phyloP scores from a whole-genome alignment of 2,113 vertebrate species.

The Turnix velox region DNA sequence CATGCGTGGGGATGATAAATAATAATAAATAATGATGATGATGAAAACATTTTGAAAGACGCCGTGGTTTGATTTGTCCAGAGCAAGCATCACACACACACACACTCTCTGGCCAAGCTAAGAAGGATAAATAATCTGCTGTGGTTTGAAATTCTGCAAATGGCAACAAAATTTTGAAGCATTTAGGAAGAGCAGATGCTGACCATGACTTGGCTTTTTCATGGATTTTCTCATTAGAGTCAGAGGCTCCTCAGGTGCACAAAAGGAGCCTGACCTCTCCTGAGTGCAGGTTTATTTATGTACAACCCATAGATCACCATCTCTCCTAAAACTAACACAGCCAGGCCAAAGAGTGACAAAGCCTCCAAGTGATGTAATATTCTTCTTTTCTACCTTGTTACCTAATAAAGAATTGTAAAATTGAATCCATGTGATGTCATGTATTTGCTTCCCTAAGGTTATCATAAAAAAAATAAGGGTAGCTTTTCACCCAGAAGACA shows the following conservation, averaged over 20 bases:
- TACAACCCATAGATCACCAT: constrained; percentile 3
- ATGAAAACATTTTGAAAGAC: constrained; percentile 41
- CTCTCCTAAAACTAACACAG: neutral
- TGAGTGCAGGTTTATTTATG: neutral
- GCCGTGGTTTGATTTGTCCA: neutral
- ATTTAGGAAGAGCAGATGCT: neutral
- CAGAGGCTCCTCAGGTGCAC: neutral
- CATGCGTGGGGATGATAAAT: constrained; percentile 46
- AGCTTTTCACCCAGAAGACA: neutral
- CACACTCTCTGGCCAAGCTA: neutral
- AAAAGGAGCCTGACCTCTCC: neutral
- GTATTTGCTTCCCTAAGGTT: neutral
- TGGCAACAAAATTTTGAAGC: neutral
- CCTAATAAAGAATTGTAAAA: constrained; percentile 8
- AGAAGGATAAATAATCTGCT: constrained; percentile 8
- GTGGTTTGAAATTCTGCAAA: constrained; percentile 23
- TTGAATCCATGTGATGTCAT: neutral
- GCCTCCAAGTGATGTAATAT: neutral
- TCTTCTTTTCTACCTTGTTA: neutral
- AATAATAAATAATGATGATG: constrained; percentile 59
- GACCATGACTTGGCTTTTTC: neutral
- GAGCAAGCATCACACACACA: neutral
- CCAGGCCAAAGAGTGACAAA: constrained; percentile 2
- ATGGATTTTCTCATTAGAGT: neutral
- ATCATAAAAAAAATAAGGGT: neutral